Percentiles rank a stretch among this genome's conserved stretches.
phyloP scores from a whole-genome alignment of 2,797 vertebrate genomes.

The Discoglossus pictus region DNA sequence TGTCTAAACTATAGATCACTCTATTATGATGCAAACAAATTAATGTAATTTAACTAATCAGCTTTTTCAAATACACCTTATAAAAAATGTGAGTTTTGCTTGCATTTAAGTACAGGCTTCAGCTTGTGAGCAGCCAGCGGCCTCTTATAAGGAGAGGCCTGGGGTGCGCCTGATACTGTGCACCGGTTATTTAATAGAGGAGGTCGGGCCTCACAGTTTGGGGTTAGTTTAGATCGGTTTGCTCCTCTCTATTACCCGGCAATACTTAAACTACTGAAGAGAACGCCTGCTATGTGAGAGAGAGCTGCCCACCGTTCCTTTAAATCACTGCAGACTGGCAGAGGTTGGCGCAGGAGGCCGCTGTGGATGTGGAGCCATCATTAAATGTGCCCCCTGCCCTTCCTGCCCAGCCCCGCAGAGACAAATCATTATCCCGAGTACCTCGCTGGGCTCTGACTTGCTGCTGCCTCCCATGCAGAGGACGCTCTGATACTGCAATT shows the following conservation, averaged over 20 bases:
- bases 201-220: slow-evolving; percentile 30
- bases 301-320: slow-evolving; percentile 37
- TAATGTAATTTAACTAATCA: no score
- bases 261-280: slow-evolving; percentile 35
- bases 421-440: slow-evolving; percentile 44
- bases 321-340: slow-evolving; percentile 37
- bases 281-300: slow-evolving; percentile 46
- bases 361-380: slow-evolving; percentile 27
- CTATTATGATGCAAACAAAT: no score
- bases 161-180: slow-evolving; percentile 15
- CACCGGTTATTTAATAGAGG: slow-evolving; percentile 34
- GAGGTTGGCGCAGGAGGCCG: slow-evolving; percentile 17
- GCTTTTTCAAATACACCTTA: no score
- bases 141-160: slow-evolving; percentile 2
- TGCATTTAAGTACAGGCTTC: no score
- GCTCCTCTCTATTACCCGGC: slow-evolving; percentile 34
- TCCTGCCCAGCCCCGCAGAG: slow-evolving; percentile 37
- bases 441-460: slow-evolving; percentile 36
- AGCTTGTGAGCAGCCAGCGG: slow-evolving; percentile 5
- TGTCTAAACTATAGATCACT: no score
- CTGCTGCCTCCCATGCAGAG: slow-evolving; percentile 22
- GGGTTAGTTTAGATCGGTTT: slow-evolving; percentile 34
- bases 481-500: slow-evolving; percentile 32
- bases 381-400: slow-evolving; percentile 52
- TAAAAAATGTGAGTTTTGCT: no score